These are phyloP conservation scores for Galeopsomyia nigrocyanea DNA, from an alignment of 2,888 invertebrate genomes.

Conservation along the genomic window DNA sequence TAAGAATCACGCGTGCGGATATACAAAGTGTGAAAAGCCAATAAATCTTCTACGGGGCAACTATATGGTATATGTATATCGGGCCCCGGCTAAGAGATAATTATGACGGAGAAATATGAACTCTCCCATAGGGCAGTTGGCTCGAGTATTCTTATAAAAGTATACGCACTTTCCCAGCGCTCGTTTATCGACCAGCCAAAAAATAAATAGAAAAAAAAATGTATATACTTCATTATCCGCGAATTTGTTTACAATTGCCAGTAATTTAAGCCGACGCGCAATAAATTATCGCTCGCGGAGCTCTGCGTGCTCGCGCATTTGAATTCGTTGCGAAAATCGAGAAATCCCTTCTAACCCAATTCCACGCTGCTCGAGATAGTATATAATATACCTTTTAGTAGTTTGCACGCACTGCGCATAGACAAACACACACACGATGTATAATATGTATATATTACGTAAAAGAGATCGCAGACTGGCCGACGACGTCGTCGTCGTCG, in stretches of 20 bases:
- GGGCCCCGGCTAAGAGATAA: too few species aligned
- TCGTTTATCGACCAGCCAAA: not conserved
- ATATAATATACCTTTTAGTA: too few species aligned
- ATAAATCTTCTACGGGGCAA: too few species aligned
- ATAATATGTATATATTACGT: not conserved
- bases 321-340: conserved; percentile 27
- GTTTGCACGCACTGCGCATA: not conserved
- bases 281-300: conserved; percentile 21
- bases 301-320: not conserved
- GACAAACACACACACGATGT: not conserved
- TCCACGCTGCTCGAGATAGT: conserved; percentile 11
- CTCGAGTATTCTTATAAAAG: too few species aligned
- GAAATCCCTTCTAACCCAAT: conserved; percentile 29
- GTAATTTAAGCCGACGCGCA: conserved; percentile 10
- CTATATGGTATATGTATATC: too few species aligned
- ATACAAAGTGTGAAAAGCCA: too few species aligned
- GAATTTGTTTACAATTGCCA: conserved; percentile 39
- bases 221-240: conserved; percentile 5
- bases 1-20: too few species aligned
- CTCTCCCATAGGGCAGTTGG: too few species aligned
- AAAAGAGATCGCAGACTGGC: too few species aligned
- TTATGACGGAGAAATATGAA: too few species aligned
- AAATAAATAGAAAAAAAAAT: not conserved
- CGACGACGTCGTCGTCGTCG: not conserved
- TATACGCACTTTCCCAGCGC: too few species aligned